Evolutionary conservation across 2,113 vertebrate species (phyloP), one percentile per base, ranked within the genome.

Genomic region (Stegastes partitus): DNA sequence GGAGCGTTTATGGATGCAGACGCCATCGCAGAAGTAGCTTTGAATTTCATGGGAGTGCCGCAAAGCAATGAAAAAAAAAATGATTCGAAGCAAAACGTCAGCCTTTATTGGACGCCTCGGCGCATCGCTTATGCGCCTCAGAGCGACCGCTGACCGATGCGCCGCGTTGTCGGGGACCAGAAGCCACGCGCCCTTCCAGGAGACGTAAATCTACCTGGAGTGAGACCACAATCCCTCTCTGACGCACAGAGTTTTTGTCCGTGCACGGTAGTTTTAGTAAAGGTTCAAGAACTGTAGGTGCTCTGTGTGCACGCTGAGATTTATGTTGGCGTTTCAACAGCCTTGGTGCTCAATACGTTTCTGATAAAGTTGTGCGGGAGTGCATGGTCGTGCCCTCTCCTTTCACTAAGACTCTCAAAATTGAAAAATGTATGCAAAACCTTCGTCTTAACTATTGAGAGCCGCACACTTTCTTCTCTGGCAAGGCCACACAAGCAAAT

Each of bases 1-100:
- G 59, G 26, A 39, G 72, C 58, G 68, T 80, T 66, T 74, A 39
- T 31, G 44, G 51, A 68, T 47, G 47, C 51, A 47, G 5, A 49
- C 65, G 42, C 11, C 57, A 67, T 10, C 58, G 56, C 64, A 31
- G 54, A 73, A 47, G 4, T 47, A n/a, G n/a, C 37, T 66, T 55
- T 37, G 65, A 50, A 21, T 81, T 75, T 71, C 71, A 77, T 44
- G 54, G 54, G 42, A 65, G 69, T 11, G 25, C 11, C 16, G 47
- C 23, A 14, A 68, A 72, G 64, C 44, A 26, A 77, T 64, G 45
- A 14, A 14, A 28, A 25, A 28, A 25, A 73, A 67, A 61, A 62
- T 2, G 23, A 25, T 47, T 70, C 54, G 68, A 59, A 79, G 73
- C 49, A 59, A 79, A 74, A 62, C 2, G 37, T 55, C 28, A 42